Base-by-base conservation (phyloP, 2,797 vertebrate species). In the Oceanodroma leucorhoa region DNA sequence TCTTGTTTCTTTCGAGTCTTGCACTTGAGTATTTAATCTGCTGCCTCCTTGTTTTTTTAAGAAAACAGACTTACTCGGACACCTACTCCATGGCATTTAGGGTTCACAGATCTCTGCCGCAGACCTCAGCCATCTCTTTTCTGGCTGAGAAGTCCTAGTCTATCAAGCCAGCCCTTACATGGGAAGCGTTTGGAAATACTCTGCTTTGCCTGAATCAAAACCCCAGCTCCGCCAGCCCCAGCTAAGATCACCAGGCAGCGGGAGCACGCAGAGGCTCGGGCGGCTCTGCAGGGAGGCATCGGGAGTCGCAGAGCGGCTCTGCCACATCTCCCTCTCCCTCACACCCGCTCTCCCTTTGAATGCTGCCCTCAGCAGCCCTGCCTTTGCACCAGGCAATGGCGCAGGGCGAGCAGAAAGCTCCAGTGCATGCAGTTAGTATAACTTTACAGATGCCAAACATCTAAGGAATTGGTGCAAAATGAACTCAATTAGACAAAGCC, bases 241-340 rank as follows among this genome's bases (percentile, higher is more conserved):
- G 92, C 94, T 89, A 93, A 95, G 94, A 95, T 95, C 93, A 95
- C 65, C 93, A 50, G 78, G 78, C 77, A 76, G 83, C 73, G 16
- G 77, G 75, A 96, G 78, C 67, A 32, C 6, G 6, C 80, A 5
- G 82, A 83, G 75, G 58, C 34, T 70, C 6, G 8, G 76, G 91
- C 27, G 3, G 87, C 91, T 87, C 91, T 89, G 91, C 77, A n/a
- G 88, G 91, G 88, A 91, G 70, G 91, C 83, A 67, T 5, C 1
- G 0, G 18, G 48, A 95, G 72, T 48, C 14, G 8, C 65, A 41
- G 70, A 58, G 67, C 2, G 0, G 87, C 71, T 90, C 80, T 76
- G 76, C 67, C 2, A 2, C 73, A 36, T 79, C 51, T 80, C 61
- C 62, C 85, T 61, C 64, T 93, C 50, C 45, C 83, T 67, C 66